phyloP scores from a whole-genome alignment of 2,888 invertebrate species.

The Chydorus sphaericus region DNA sequence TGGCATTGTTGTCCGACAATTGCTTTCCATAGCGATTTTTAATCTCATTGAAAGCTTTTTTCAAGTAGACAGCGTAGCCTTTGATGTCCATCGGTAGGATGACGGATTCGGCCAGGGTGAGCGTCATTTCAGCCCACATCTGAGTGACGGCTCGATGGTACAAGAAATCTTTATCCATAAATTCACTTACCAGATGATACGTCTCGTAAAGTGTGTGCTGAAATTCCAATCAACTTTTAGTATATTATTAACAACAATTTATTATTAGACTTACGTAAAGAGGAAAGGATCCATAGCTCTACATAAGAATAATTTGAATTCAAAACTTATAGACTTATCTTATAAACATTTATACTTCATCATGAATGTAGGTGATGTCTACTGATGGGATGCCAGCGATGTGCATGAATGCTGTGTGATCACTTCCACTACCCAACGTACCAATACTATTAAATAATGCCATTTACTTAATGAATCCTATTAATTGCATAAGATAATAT shows the following conservation, averaged over 20 bases:
- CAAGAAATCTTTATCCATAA: constrained; percentile 27
- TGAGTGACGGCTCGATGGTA: constrained; percentile 22
- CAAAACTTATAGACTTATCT: too few relatives aligned
- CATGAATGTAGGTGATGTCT: constrained; percentile 27
- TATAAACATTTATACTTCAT: constrained; percentile 14
- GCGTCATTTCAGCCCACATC: constrained; percentile 27
- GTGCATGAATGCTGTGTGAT: constrained; percentile 32
- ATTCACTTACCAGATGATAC: constrained; percentile 25
- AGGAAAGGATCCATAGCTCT: not conserved
- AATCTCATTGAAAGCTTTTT: constrained; percentile 9
- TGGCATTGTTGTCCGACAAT: constrained; percentile 11
- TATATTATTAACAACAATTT: too few relatives aligned
- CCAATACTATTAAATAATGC: too few relatives aligned
- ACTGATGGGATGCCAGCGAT: constrained; percentile 32
- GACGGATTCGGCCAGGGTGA: constrained; percentile 26
- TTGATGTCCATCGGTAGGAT: constrained; percentile 28
- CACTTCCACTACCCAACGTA: constrained; percentile 31
- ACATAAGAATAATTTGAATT: too few relatives aligned
- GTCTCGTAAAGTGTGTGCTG: constrained; percentile 30
- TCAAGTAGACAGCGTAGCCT: constrained; percentile 21
- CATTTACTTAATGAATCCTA: too few relatives aligned
- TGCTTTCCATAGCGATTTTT: not conserved
- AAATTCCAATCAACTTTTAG: too few relatives aligned
- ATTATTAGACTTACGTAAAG: constrained; percentile 9
- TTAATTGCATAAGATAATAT: not conserved